Evolutionary conservation across 2,888 invertebrate species (phyloP).

Genomic region (Pherbina coryleti): DNA sequence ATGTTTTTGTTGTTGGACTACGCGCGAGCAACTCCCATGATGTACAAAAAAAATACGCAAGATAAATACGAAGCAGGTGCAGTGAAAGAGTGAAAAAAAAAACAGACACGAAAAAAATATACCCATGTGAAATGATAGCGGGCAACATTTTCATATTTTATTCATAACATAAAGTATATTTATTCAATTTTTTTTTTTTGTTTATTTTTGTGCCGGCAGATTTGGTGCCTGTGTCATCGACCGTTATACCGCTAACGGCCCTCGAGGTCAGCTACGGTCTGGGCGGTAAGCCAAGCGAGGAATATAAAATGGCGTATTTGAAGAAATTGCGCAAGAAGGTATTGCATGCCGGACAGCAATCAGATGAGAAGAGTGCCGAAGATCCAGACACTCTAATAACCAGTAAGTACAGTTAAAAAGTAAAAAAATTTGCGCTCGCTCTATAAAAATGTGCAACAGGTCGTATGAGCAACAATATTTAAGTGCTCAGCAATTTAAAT

Average conservation of each 20-base stretch:
- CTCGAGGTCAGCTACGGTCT: constrained; percentile 74
- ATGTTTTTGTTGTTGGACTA: constrained; percentile 48
- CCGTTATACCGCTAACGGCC: constrained; percentile 75
- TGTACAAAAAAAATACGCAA: constrained; percentile 71
- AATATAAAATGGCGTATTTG: constrained; percentile 68
- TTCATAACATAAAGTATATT: too few species aligned
- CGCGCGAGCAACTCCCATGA: constrained; percentile 64
- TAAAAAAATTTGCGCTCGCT: too few species aligned
- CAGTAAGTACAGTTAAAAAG: constrained; percentile 53
- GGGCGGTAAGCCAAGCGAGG: constrained; percentile 69
- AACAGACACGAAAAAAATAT: background rate
- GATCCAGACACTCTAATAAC: constrained; percentile 67
- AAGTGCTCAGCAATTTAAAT: background rate
- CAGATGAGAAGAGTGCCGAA: constrained; percentile 47
- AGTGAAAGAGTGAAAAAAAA: constrained; percentile 29
- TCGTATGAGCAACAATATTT: constrained; percentile 42
- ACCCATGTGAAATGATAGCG: background rate
- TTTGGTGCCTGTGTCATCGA: constrained; percentile 76
- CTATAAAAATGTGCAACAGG: background rate
- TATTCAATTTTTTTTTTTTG: background rate
- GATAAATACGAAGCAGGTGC: constrained; percentile 72
- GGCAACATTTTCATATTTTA: too few species aligned
- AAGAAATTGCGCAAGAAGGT: constrained; percentile 68
- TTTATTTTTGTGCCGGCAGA: constrained; percentile 67
- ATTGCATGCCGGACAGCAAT: constrained; percentile 52